These are phyloP conservation scores for Dicyema japonicum DNA, from an alignment of 1,140 invertebrate species.

Conservation along the genomic window DNA sequence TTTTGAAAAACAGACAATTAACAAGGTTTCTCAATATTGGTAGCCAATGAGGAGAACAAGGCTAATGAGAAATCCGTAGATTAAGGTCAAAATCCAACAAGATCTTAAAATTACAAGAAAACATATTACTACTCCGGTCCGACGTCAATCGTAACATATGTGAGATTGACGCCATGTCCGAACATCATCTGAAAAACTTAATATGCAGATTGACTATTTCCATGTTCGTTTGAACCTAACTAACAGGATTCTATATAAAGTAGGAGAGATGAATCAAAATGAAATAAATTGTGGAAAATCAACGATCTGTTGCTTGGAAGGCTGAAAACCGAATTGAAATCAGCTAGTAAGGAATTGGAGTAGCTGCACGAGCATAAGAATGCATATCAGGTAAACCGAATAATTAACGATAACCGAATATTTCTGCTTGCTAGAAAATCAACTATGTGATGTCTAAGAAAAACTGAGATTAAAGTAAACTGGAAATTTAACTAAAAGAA, in stretches of 20 bases:
- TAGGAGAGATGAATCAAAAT: slow-evolving; percentile 13
- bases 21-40: slow-evolving; percentile 18
- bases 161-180: slow-evolving; percentile 12
- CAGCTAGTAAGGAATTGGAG: slow-evolving; percentile 13
- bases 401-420: slow-evolving; percentile 12
- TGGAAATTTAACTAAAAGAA: slow-evolving; percentile 20
- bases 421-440: slow-evolving; percentile 16
- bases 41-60: slow-evolving; percentile 19
- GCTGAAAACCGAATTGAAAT: slow-evolving; percentile 16
- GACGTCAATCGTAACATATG: slow-evolving; percentile 13
- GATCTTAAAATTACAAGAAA: slow-evolving; percentile 10
- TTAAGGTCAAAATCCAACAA: slow-evolving; percentile 6
- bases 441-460: slow-evolving; percentile 18
- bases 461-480: slow-evolving; percentile 20
- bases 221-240: slow-evolving; percentile 8
- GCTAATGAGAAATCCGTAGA: slow-evolving; percentile 6
- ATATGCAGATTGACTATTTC: slow-evolving; percentile 14
- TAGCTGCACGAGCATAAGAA: slow-evolving; percentile 6
- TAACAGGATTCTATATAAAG: slow-evolving; percentile 11
- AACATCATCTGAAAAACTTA: slow-evolving; percentile 21
- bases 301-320: slow-evolving; percentile 14
- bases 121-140: slow-evolving; percentile 9
- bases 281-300: slow-evolving; percentile 14
- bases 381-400: not conserved
- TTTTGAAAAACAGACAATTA: no score